These are phyloP conservation scores for Idaea aversata DNA, from an alignment of 2,888 invertebrate species.

Conservation along the genomic window DNA sequence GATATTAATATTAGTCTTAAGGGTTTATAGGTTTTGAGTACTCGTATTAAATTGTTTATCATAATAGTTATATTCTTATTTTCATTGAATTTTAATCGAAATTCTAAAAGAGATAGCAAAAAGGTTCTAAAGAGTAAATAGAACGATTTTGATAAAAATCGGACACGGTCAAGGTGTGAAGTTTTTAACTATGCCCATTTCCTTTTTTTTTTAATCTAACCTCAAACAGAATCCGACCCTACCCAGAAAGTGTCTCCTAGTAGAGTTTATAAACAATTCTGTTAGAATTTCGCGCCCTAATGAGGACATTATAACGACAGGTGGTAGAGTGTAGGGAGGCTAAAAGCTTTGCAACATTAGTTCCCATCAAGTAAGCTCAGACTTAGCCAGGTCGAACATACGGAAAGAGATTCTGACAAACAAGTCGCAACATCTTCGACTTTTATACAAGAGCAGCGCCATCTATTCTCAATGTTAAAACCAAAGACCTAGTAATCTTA, in stretches of 20 bases:
- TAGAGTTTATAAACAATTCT: not conserved
- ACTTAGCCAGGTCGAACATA: slow-evolving; percentile 37
- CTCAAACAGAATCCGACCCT: not conserved
- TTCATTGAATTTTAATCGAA: no score
- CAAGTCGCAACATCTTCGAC: not conserved
- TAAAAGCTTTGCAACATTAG: slow-evolving; percentile 71
- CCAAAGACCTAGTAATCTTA: not conserved
- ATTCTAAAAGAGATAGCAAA: no score
- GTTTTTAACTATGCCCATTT: no score
- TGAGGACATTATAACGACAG: slow-evolving; percentile 41
- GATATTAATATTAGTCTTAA: no score
- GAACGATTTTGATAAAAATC: no score
- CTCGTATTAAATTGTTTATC: no score
- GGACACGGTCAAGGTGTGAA: no score
- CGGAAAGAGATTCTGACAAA: slow-evolving; percentile 6
- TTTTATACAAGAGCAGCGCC: no score
- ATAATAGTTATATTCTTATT: no score
- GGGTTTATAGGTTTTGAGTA: no score
- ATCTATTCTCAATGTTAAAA: not conserved
- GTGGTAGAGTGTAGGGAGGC: slow-evolving; percentile 33
- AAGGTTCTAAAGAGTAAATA: no score
- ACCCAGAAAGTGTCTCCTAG: not conserved
- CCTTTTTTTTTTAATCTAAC: not conserved
- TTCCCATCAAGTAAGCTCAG: slow-evolving; percentile 56
- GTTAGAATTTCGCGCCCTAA: slow-evolving; percentile 20